Evolutionary conservation across 1,140 invertebrate genomes (phyloP).

Genomic region (Drosophila sp.): DNA sequence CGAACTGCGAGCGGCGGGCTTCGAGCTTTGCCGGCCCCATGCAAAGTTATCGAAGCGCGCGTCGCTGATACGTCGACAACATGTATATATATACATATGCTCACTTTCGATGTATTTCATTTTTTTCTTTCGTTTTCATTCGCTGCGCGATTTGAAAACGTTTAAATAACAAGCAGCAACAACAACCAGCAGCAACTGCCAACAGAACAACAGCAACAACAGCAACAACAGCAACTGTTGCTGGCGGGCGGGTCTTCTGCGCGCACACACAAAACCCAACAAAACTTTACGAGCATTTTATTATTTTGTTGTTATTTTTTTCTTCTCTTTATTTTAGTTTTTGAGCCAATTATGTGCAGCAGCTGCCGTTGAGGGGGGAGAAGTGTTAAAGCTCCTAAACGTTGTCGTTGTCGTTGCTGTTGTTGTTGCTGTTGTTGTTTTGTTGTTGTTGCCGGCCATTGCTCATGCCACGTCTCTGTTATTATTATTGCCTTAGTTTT

Average conservation of each 20-base stretch:
- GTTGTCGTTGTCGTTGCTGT: conserved; percentile 34
- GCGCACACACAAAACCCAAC: conserved; percentile 55
- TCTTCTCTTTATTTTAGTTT: conserved; percentile 50
- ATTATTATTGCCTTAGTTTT: conserved; percentile 34
- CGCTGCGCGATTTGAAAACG: conserved; percentile 81
- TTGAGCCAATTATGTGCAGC: conserved; percentile 79
- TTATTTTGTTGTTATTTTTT: conserved; percentile 61
- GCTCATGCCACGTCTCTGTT: conserved; percentile 13
- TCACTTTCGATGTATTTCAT: conserved; percentile 83
- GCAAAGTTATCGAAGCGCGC: conserved; percentile 52
- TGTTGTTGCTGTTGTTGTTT: conserved; percentile 37
- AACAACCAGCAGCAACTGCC: conserved; percentile 49
- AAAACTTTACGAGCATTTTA: conserved; percentile 65
- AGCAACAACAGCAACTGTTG: conserved; percentile 44
- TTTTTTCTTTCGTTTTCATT: conserved; percentile 83
- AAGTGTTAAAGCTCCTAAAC: conserved; percentile 64
- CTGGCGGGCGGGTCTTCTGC: conserved; percentile 78
- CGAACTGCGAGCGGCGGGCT: conserved; percentile 28
- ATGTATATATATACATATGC: conserved; percentile 57
- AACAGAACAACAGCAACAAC: conserved; percentile 46
- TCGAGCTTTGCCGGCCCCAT: conserved; percentile 52
- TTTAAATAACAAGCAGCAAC: conserved; percentile 74
- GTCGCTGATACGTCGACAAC: conserved; percentile 75
- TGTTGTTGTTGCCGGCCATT: conserved; percentile 36
- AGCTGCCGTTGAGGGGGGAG: conserved; percentile 62